Base-by-base conservation (phyloP, 2,113 vertebrate species). In the Siniperca chuatsi region DNA sequence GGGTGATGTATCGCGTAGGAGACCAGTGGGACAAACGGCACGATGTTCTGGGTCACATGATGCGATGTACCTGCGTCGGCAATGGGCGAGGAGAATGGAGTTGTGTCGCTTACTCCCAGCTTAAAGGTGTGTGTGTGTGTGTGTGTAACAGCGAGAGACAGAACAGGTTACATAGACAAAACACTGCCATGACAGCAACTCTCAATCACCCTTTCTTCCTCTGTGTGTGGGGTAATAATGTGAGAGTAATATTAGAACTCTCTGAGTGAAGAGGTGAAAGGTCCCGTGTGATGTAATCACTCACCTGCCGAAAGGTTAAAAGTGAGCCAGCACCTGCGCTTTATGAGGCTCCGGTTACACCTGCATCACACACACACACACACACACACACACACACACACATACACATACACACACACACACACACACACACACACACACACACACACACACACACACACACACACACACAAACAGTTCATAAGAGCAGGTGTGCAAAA, bases 1-100 rank as follows among this genome's bases (percentile, higher is more conserved):
- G 97, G 2, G 96, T 97, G 85, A 99, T 99, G 98, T 99, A 99
- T 84, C 97, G 96, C 0, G 92, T 98, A 35, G 97, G 97, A 8
- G 98, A 99, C 72, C 96, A 99, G 92, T 99, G 98, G 98, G 98
- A 99, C 88, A 99, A 99, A 35, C 96, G 96, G 4, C 98, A 99
- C 0, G 97, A 99, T 15, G 90, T 96, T 23, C 95, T 98, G 89
- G 98, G 97, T 61, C 97, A 99, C 87, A 98, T 99, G 98, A 99
- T 99, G 98, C 95, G 95, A 55, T 99, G 98, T 76, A 98, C 97
- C 0, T 99, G 98, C 60, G 89, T 96, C 0, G 98, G 98, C 50
- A 99, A 98, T 13, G 98, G 98, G 0, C 96, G 98, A 2, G 98
- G 98, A 55, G 98, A 99, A 58, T 99, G 98, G 98, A 98, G 95